Evolutionary conservation across 2,797 vertebrate genomes (phyloP).

Genomic region (Champsocephalus gunnari): DNA sequence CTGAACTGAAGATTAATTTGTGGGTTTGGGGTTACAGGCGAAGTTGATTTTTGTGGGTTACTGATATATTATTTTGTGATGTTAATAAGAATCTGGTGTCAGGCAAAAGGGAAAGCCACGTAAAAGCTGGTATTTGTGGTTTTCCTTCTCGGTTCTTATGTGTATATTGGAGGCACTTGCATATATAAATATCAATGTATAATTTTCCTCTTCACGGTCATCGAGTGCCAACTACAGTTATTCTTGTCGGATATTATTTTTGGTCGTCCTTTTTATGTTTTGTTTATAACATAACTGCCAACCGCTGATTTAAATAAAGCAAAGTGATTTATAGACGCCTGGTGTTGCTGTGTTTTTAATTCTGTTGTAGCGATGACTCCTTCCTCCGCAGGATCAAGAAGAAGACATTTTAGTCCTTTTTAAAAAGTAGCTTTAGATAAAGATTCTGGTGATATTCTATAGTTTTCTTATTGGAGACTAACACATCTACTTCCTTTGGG

Average conservation of each 20-base stretch:
- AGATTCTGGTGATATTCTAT: background rate
- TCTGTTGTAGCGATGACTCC: conserved; percentile 7
- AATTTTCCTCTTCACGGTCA: conserved; percentile 62
- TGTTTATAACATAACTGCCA: conserved; percentile 71
- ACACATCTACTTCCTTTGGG: no score
- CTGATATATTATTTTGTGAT: conserved; percentile 46
- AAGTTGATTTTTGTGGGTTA: background rate
- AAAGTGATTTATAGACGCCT: conserved; percentile 81
- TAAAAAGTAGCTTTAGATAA: background rate
- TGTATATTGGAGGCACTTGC: conserved; percentile 75
- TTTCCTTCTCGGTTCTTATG: conserved; percentile 60
- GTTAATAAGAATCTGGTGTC: conserved; percentile 47
- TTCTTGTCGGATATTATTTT: conserved; percentile 74
- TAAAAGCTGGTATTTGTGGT: conserved; percentile 78
- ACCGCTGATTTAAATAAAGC: conserved; percentile 85
- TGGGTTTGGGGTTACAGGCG: conserved; percentile 1
- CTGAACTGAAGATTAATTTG: conserved; percentile 20
- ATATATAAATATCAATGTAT: conserved; percentile 39
- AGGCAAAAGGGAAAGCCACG: conserved; percentile 58
- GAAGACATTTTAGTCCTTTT: no score
- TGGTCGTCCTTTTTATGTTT: conserved; percentile 63
- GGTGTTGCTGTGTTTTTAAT: conserved; percentile 17
- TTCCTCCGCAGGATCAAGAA: background rate
- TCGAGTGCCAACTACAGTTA: conserved; percentile 82
- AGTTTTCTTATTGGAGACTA: no score